These are phyloP conservation scores for Notothenia coriiceps DNA, from an alignment of 2,113 vertebrate species.

Conservation along the genomic window DNA sequence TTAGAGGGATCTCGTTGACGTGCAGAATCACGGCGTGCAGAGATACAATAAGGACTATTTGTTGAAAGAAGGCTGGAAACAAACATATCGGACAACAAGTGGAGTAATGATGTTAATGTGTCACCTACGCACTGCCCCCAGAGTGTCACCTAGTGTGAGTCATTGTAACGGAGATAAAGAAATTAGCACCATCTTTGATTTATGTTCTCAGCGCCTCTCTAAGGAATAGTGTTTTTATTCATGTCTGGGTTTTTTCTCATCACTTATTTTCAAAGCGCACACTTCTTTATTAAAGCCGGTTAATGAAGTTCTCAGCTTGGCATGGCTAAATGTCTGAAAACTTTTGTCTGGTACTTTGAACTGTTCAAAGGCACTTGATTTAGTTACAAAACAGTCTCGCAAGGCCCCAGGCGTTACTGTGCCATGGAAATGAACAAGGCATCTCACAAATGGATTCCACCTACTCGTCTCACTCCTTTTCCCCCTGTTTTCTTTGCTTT, in stretches of 20 bases:
- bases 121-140: background rate
- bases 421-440: slow-evolving; percentile 39
- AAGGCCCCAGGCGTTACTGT: slow-evolving; percentile 6
- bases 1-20: background rate
- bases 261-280: slow-evolving; percentile 4
- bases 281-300: slow-evolving; percentile 5
- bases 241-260: background rate
- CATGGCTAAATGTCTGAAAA: background rate
- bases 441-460: slow-evolving; percentile 51
- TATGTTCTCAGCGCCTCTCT: slow-evolving; percentile 15
- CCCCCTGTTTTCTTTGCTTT: background rate
- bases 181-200: background rate
- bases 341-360: background rate
- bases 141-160: slow-evolving; percentile 25
- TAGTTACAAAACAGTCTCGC: slow-evolving; percentile 16
- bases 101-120: slow-evolving; percentile 32
- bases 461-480: slow-evolving; percentile 36
- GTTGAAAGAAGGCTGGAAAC: background rate
- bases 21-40: background rate
- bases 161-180: slow-evolving; percentile 10
- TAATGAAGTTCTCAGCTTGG: background rate
- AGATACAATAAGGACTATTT: slow-evolving; percentile 5
- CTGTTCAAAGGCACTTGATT: slow-evolving; percentile 7
- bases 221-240: slow-evolving; percentile 8
- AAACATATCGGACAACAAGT: slow-evolving; percentile 26